Percentiles rank a stretch among this genome's conserved stretches.
Conservation (phyloP, 1,140 invertebrate genomes). For the Aphelenchoides fujianensis region DNA sequence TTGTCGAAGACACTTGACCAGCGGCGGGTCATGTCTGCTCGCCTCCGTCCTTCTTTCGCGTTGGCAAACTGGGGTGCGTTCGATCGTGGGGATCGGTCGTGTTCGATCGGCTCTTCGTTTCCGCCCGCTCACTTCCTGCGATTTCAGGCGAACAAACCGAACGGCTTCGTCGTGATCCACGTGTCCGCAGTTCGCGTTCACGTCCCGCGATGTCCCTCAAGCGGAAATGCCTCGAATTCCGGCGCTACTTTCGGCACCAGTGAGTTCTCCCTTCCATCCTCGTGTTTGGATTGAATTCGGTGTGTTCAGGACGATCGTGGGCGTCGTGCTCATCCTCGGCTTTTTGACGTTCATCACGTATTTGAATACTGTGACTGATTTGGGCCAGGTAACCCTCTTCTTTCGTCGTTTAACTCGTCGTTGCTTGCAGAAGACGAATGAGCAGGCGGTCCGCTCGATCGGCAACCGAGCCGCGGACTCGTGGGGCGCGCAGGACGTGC, state of each 20-base stretch:
- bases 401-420: slow-evolving; percentile 17
- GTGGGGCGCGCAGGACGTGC: slow-evolving; percentile 22
- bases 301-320: slow-evolving; percentile 38
- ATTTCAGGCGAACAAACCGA: too few species aligned
- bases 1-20: too few species aligned
- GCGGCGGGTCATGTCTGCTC: too few species aligned
- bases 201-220: slow-evolving; percentile 46
- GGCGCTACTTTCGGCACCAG: slow-evolving; percentile 43
- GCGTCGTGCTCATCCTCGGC: slow-evolving; percentile 41
- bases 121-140: too few species aligned
- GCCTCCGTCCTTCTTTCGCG: too few species aligned
- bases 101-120: too few species aligned
- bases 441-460: not conserved
- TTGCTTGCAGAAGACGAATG: slow-evolving; percentile 9
- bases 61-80: too few species aligned
- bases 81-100: too few species aligned
- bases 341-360: slow-evolving; percentile 40
- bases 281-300: too few species aligned
- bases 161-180: too few species aligned
- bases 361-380: slow-evolving; percentile 1
- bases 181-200: too few species aligned
- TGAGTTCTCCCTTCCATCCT: slow-evolving; percentile 34
- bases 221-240: slow-evolving; percentile 37
- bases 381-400: slow-evolving; percentile 20
- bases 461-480: too few species aligned